phyloP scores from a whole-genome alignment of 2,797 vertebrate species.

The Oreochromis mossambicus region DNA sequence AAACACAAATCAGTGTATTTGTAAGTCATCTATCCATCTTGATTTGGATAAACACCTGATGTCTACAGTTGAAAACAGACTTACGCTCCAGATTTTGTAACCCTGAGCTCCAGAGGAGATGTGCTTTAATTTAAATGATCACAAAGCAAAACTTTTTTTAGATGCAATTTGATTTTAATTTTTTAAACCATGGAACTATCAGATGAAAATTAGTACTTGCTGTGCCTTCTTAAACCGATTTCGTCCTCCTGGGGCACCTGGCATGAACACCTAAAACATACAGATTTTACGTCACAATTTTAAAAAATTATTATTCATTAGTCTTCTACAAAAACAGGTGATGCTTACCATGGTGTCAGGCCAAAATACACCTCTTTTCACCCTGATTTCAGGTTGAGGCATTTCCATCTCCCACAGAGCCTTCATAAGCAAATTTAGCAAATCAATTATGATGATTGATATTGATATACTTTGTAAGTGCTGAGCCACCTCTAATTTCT shows the following conservation, averaged over 20 bases:
- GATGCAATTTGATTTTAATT: neutral
- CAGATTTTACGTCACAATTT: neutral
- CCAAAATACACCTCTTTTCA: slow-evolving; percentile 61
- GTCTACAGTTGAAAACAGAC: neutral
- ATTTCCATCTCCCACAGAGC: slow-evolving; percentile 44
- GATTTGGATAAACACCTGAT: neutral
- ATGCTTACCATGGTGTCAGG: slow-evolving; percentile 60
- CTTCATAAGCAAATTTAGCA: neutral
- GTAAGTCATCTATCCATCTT: neutral
- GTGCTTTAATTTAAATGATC: slow-evolving; percentile 56
- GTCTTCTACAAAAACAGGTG: neutral
- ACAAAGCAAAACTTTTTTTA: neutral
- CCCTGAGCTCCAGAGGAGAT: slow-evolving; percentile 66
- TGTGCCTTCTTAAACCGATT: slow-evolving; percentile 34
- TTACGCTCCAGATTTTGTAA: slow-evolving; percentile 69
- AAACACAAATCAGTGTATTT: slow-evolving; percentile 7
- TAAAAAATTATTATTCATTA: neutral
- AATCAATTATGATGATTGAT: neutral
- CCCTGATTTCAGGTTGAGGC: slow-evolving; percentile 33
- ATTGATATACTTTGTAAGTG: neutral
- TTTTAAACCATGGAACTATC: neutral
- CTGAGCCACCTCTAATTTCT: neutral
- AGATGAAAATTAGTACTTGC: slow-evolving; percentile 47
- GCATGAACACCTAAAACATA: slow-evolving; percentile 68
- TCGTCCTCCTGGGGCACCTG: slow-evolving; percentile 64